Evolutionary conservation across 1,140 invertebrate species (phyloP).

Genomic region (Atta colombica): DNA sequence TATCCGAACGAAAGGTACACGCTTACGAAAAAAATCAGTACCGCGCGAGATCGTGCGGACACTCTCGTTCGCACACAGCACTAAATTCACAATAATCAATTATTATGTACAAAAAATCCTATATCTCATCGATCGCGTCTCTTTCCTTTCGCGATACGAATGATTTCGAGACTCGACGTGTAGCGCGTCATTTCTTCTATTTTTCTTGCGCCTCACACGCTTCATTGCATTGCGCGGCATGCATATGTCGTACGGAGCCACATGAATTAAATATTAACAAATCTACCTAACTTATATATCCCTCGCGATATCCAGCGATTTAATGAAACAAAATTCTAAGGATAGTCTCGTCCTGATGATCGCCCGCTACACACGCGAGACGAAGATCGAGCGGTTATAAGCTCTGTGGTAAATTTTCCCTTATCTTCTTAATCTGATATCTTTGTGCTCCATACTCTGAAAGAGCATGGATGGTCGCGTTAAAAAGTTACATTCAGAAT

Average conservation of each 20-base stretch:
- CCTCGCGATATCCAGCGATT: constrained; percentile 17
- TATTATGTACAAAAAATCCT: constrained; percentile 60
- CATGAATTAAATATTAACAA: constrained; percentile 49
- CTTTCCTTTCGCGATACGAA: constrained; percentile 6
- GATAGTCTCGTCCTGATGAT: constrained; percentile 19
- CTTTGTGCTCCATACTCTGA: constrained; percentile 8
- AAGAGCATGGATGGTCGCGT: constrained; percentile 26
- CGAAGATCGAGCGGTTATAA: constrained; percentile 47
- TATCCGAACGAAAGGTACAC: constrained; percentile 45
- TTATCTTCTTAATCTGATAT: constrained; percentile 16
- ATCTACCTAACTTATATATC: constrained; percentile 44
- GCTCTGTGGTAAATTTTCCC: constrained; percentile 53
- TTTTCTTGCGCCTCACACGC: neutral
- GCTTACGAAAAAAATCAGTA: constrained; percentile 45
- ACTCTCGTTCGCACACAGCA: constrained; percentile 39
- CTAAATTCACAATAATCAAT: constrained; percentile 51
- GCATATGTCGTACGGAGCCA: constrained; percentile 24
- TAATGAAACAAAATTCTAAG: constrained; percentile 30
- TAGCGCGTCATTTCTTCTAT: neutral
- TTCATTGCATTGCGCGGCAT: constrained; percentile 27
- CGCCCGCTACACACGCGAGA: neutral
- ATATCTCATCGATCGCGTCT: constrained; percentile 30
- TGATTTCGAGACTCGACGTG: constrained; percentile 34
- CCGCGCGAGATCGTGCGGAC: constrained; percentile 52
- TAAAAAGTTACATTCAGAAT: constrained; percentile 53